A percentile compares a stretch with the other conserved stretches of the same genome.
Conservation (phyloP, 2,888 invertebrate genomes). For the Melinaea marsaeus region DNA sequence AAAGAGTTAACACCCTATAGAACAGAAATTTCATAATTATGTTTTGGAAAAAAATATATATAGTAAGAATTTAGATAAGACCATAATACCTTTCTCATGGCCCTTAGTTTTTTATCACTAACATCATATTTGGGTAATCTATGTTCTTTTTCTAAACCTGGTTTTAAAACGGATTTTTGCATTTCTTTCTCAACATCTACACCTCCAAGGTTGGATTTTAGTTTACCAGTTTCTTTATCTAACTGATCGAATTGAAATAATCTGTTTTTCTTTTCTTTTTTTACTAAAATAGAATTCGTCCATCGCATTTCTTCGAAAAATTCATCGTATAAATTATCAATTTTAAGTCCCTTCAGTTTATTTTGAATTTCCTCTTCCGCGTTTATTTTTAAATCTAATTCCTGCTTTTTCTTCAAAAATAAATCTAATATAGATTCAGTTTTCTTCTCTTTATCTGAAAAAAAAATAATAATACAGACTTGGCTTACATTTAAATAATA, state of each 20-base stretch:
- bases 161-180: conserved; percentile 79
- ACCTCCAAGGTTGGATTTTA: conserved; percentile 60
- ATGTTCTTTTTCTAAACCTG: conserved; percentile 82
- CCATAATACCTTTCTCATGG: conserved; percentile 72
- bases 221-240: conserved; percentile 59
- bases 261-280: conserved; percentile 45
- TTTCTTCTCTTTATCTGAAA: conserved; percentile 58
- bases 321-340: conserved; percentile 55
- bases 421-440: conserved; percentile 50
- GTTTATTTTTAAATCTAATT: conserved; percentile 48
- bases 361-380: conserved; percentile 53
- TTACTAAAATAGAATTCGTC: conserved; percentile 51
- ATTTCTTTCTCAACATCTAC: conserved; percentile 77
- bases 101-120: conserved; percentile 77
- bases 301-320: conserved; percentile 69
- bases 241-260: conserved; percentile 64
- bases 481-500: conserved; percentile 2
- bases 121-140: conserved; percentile 78
- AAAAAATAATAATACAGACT: conserved; percentile 3
- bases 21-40: too few relatives aligned
- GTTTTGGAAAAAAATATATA: too few relatives aligned
- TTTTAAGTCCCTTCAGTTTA: conserved; percentile 56
- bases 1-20: background rate
- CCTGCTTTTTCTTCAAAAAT: conserved; percentile 58
- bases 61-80: background rate